A percentile compares a stretch with the other conserved stretches of the same genome.
These are phyloP conservation scores for Myodes glareolus DNA, from an alignment of 2,113 vertebrate genomes.

Conservation along the genomic window DNA sequence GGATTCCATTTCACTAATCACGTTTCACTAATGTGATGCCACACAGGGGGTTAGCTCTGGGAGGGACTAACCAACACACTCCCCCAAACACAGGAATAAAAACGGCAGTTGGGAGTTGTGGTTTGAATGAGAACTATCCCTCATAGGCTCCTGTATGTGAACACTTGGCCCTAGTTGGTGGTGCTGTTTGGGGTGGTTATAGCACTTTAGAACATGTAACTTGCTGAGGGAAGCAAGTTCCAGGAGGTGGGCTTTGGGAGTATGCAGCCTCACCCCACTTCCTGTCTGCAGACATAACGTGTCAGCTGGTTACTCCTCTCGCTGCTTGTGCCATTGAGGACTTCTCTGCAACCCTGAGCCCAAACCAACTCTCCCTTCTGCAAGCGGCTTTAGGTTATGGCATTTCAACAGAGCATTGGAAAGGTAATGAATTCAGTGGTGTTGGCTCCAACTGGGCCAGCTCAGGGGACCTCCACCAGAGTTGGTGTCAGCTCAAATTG, in stretches of 20 bases:
- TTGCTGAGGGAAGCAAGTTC: not conserved
- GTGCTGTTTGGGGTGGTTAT: not conserved
- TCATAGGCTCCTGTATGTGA: not conserved
- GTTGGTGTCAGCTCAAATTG: not conserved
- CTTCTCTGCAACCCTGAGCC: not conserved
- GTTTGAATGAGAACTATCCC: not conserved
- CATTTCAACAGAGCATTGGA: not conserved
- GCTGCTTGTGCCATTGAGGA: too few species aligned
- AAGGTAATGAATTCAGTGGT: not conserved
- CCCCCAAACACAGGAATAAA: too few species aligned
- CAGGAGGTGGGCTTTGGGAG: not conserved
- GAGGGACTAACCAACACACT: too few species aligned
- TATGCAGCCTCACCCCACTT: not conserved
- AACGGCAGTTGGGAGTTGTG: not conserved
- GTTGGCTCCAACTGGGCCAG: not conserved
- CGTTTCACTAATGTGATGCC: too few species aligned
- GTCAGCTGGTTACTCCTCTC: not conserved
- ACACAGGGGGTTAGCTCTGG: too few species aligned
- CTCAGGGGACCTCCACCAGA: not conserved
- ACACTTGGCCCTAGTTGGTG: not conserved
- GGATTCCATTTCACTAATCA: too few species aligned
- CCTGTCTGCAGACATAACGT: not conserved
- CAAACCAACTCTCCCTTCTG: not conserved
- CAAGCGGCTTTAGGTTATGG: not conserved
- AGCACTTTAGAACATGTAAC: not conserved